Conservation (phyloP, 2,797 vertebrate species). For the Myripristis jacobus region DNA sequence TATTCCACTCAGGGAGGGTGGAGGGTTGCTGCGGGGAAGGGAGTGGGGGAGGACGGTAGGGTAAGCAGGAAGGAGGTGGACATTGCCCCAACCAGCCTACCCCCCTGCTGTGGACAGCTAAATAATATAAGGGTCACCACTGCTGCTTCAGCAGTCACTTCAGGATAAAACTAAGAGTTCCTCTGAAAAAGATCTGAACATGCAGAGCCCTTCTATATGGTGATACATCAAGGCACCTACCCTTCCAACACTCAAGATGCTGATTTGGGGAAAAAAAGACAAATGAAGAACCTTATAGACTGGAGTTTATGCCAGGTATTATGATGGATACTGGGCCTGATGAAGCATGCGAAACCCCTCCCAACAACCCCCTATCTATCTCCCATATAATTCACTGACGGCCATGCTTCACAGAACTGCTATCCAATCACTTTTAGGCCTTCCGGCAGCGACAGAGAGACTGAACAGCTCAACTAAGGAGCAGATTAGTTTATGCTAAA, state of each 20-base stretch:
- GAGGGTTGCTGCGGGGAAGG: slow-evolving; percentile 18
- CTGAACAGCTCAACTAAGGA: slow-evolving; percentile 23
- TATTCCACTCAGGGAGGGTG: slow-evolving; percentile 55
- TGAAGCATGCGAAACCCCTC: slow-evolving; percentile 36
- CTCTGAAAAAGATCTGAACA: background rate
- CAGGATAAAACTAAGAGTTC: background rate
- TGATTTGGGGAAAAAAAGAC: slow-evolving; percentile 13
- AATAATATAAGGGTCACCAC: slow-evolving; percentile 41
- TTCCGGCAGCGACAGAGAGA: slow-evolving; percentile 39
- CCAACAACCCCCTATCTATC: slow-evolving; percentile 34
- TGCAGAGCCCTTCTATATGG: slow-evolving; percentile 5
- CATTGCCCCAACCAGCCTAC: background rate
- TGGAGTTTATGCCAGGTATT: slow-evolving; percentile 19
- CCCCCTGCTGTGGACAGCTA: slow-evolving; percentile 19
- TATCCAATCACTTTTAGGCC: slow-evolving; percentile 54
- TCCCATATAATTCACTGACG: slow-evolving; percentile 44
- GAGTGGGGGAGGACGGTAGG: background rate
- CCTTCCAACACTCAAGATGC: background rate
- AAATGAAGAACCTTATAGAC: slow-evolving; percentile 14
- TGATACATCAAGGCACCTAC: slow-evolving; percentile 21
- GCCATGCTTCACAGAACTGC: slow-evolving; percentile 56
- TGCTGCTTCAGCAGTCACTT: background rate
- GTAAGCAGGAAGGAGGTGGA: slow-evolving; percentile 18
- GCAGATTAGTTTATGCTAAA: slow-evolving; percentile 10
- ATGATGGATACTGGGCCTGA: slow-evolving; percentile 29